Evolutionary conservation across 2,888 invertebrate species (phyloP).

Genomic region (Tetranychus piercei): DNA sequence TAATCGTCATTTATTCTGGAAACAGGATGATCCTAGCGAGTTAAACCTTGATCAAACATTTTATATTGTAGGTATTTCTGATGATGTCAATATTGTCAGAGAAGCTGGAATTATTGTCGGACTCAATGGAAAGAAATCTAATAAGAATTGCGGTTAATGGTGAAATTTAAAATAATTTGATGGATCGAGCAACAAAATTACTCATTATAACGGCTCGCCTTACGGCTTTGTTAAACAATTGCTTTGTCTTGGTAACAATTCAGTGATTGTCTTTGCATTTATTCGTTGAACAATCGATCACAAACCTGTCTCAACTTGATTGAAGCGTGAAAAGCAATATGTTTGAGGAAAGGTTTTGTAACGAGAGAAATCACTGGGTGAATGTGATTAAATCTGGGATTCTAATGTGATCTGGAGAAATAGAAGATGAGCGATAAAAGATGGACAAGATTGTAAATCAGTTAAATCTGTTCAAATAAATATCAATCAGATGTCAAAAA

Average conservation of each 20-base stretch:
- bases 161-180: constrained; percentile 39
- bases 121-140: constrained; percentile 63
- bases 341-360: background rate
- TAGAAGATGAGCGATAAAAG: no score
- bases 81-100: constrained; percentile 35
- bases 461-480: no score
- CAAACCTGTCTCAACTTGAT: background rate
- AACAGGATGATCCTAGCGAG: constrained; percentile 53
- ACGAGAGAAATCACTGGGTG: background rate
- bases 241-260: no score
- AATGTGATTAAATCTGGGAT: no score
- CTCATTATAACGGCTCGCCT: constrained; percentile 39
- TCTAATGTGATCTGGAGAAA: no score
- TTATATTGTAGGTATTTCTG: constrained; percentile 50
- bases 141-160: constrained; percentile 65
- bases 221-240: no score
- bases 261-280: constrained; percentile 51
- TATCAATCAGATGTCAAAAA: no score
- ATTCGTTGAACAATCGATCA: background rate
- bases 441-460: no score
- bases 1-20: constrained; percentile 17
- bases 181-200: constrained; percentile 33
- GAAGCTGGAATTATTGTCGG: constrained; percentile 37
- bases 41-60: constrained; percentile 61
- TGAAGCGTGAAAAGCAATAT: background rate